These are phyloP conservation scores for Cheilosia vernalis DNA, from an alignment of 2,888 invertebrate species.

Conservation along the genomic window DNA sequence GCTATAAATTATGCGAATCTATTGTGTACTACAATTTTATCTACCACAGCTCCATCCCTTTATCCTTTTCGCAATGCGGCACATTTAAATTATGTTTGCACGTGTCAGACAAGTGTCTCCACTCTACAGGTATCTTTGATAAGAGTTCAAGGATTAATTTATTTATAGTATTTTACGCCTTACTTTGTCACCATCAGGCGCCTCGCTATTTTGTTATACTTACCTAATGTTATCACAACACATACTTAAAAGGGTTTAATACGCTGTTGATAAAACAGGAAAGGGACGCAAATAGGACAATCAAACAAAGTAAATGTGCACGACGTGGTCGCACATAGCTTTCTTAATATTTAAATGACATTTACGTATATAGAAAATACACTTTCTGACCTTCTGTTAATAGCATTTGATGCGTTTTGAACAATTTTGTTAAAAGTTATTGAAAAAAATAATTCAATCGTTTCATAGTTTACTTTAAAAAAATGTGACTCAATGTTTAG, in stretches of 20 bases:
- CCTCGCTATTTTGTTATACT: not conserved
- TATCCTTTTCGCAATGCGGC: no score
- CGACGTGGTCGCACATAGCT: not conserved
- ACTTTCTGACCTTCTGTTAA: no score
- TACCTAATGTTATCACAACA: not conserved
- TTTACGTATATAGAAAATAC: no score
- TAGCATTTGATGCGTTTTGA: no score
- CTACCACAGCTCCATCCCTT: no score
- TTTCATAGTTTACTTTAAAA: no score
- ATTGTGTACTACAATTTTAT: no score
- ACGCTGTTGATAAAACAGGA: constrained; percentile 9
- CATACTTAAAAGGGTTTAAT: not conserved
- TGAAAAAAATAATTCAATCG: no score
- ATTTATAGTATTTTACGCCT: constrained; percentile 2
- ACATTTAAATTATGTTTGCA: constrained; percentile 17
- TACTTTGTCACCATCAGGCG: not conserved
- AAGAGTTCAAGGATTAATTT: constrained; percentile 18
- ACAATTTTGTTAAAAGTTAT: no score
- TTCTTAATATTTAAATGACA: not conserved
- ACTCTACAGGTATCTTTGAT: constrained; percentile 1
- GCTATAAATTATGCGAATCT: no score
- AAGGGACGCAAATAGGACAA: not conserved
- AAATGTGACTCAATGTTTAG: no score
- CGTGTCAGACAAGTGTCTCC: constrained; percentile 5
- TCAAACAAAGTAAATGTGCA: constrained; percentile 10